phyloP scores from a whole-genome alignment of 2,888 invertebrate species.

The Melanchra persicariae region DNA sequence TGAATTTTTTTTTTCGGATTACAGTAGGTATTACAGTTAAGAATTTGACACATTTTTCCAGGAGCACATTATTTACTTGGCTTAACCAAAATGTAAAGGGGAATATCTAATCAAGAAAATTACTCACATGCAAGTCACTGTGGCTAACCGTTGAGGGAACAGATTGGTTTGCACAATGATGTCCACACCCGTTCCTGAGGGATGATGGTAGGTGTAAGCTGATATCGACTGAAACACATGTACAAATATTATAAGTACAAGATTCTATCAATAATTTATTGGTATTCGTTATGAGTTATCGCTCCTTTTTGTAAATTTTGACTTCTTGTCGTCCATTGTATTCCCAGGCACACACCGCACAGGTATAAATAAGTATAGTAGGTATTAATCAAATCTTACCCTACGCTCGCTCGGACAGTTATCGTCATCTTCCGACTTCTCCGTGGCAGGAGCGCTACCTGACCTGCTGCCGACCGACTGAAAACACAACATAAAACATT shows the following conservation, averaged over 20 bases:
- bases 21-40: too few species aligned
- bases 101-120: background rate
- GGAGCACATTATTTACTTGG: background rate
- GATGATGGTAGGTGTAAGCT: background rate
- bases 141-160: conserved; percentile 37
- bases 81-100: background rate
- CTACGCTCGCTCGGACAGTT: conserved; percentile 37
- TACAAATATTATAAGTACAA: background rate
- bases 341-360: background rate
- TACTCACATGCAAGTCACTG: conserved; percentile 57
- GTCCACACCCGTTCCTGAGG: background rate
- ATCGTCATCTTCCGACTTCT: conserved; percentile 12
- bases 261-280: background rate
- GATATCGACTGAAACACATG: conserved; percentile 38
- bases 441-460: too few species aligned
- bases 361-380: background rate
- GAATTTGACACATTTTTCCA: too few species aligned
- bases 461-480: conserved; percentile 28
- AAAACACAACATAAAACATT: background rate
- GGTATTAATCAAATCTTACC: conserved; percentile 11
- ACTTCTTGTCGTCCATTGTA: background rate
- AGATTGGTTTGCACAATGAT: conserved; percentile 49
- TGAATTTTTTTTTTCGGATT: too few species aligned
- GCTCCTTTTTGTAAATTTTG: background rate
- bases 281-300: background rate